Base-by-base conservation (phyloP, 2,797 vertebrate species). In the Moxostoma hubbsi region DNA sequence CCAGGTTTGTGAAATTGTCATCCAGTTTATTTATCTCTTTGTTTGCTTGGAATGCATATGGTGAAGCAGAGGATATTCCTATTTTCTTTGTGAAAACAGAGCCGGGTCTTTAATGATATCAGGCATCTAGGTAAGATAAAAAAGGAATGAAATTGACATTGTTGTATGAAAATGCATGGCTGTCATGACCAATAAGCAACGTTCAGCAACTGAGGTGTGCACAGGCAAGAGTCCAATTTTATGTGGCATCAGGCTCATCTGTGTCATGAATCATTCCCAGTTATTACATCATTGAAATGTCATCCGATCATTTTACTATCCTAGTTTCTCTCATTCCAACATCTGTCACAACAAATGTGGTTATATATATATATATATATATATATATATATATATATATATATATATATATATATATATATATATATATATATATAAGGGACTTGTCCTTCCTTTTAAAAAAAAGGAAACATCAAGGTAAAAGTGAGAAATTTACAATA, bases 331-430 rank as follows among this genome's bases (percentile, higher is more conserved):
- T 79, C 54, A 83, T 91, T 92, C 85, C 87, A 85, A 89, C 87
- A 90, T 90, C 88, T 92, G 89, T 92, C 91, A 92, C 85, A 92
- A 90, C 90, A 91, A 92, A 91, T 86, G 64, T 66, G 84, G 84
- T 90, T 83, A 84, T 18, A 18, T 18, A 18, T 18, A 18, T 18
- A 18, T 18, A 18, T 18, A 18, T 18, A 18, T 18, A 18, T 18
- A 18, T 18, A 18, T 18, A 18, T 18, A 18, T 18, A 18, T 18
- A 18, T 18, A 18, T 18, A 18, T 18, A 18, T 18, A 18, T 18
- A 18, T 18, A 18, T 18, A 18, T 1, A 18, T 18, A 18, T 18
- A 18, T 18, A 18, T 18, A 18, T 18, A 18, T 18, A 18, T 61
- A 18, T 1, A 18, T 18, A 18, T 18, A 18, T 18, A 18, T 18